Conservation (phyloP, 2,797 vertebrate genomes). For the Chaunax sp. region DNA sequence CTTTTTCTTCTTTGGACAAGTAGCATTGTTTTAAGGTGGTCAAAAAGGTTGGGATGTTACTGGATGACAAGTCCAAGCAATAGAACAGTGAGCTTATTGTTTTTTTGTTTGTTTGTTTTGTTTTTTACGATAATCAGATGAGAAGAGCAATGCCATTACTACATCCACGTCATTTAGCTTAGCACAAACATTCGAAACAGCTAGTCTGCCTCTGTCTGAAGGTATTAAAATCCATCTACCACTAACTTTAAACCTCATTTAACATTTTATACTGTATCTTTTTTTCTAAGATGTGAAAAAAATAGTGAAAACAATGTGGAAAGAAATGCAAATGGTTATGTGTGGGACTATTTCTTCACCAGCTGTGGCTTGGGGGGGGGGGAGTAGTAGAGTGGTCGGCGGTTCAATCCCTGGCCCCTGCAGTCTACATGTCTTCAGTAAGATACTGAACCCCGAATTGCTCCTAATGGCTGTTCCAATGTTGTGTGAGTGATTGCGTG, state of each 20-base stretch:
- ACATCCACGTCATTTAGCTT: neutral
- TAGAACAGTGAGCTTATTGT: neutral
- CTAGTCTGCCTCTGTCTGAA: neutral
- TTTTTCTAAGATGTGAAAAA: too few relatives aligned
- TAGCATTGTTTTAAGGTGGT: neutral
- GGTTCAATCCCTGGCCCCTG: too few relatives aligned
- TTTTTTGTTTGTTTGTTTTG: neutral
- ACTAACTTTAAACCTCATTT: neutral
- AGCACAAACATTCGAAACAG: neutral
- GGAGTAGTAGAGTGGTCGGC: too few relatives aligned
- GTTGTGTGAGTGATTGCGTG: too few relatives aligned
- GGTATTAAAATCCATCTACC: neutral
- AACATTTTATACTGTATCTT: too few relatives aligned
- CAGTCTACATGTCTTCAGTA: too few relatives aligned
- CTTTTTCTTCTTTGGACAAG: neutral
- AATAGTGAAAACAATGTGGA: neutral
- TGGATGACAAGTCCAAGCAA: neutral
- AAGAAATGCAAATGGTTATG: too few relatives aligned
- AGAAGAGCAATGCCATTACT: neutral
- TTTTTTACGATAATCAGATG: neutral
- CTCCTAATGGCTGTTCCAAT: too few relatives aligned
- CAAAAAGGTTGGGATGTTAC: conserved; percentile 4
- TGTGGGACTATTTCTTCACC: too few relatives aligned
- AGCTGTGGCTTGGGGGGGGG: too few relatives aligned
- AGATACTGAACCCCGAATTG: too few relatives aligned